Evolutionary conservation across 2,888 invertebrate species (phyloP), one percentile per base, ranked within the genome.

Genomic region (Brachypalpus laphriformis): DNA sequence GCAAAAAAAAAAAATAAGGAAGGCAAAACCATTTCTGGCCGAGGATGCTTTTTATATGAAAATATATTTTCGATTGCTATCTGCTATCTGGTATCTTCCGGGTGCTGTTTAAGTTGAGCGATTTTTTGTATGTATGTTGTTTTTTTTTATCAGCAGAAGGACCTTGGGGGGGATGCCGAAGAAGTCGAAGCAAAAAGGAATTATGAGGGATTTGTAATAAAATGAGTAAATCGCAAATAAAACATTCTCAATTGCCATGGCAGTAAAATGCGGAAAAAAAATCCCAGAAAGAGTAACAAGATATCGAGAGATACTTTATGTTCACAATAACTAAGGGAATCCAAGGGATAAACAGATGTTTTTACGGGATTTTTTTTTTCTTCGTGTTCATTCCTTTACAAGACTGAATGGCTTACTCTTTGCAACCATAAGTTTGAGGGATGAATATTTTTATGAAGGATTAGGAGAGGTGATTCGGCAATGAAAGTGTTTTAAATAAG

Each of bases 181-280:
- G 47, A 71, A 70, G 59, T 57, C 54, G 51, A 66, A 28, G 56
- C 54, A 22, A 66, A 82, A 72, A 61, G 72, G 72, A 72, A 72
- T 82, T 77, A 77, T 82, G 77, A 82, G 66, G 77, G 77, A 82
- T 82, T 77, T 74, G 82, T 68, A 77, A 77, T 77, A 77, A 82
- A 82, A 82, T 72, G 77, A 72, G 82, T 82, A 82, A 72, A 68
- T 72, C 57, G 72, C 66, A 72, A 77, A 82, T 82, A 77, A 82
- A 82, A 72, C 72, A 82, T 82, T 61, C 72, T 54, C 72, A 80
- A 80, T 77, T 54, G 82, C 47, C 54, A 45, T 20, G 77, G 61
- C 72, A 59, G 71, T 72, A 72, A 82, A 77, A 65, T 49, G 37
- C 47, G 14, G 16, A 16, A 49, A 51, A 47, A 42, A 40, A 40